These are phyloP conservation scores for Bicyclus anynana DNA, from an alignment of 1,140 invertebrate genomes.

Conservation along the genomic window DNA sequence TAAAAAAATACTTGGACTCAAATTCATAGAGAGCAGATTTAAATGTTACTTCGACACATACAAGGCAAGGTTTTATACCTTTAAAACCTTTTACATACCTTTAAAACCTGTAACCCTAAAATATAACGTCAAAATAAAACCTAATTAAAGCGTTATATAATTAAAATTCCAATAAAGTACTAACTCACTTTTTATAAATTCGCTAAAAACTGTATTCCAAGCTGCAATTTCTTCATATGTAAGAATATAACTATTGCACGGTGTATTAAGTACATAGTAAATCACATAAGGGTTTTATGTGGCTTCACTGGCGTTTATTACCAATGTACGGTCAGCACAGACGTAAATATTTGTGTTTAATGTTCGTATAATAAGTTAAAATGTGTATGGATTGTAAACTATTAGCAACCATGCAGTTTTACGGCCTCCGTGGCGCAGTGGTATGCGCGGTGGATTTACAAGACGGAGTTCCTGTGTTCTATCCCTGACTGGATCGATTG, in stretches of 20 bases:
- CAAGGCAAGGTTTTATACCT: too few species aligned
- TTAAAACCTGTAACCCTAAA: too few species aligned
- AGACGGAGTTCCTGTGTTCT: too few species aligned
- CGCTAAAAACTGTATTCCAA: not conserved
- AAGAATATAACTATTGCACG: slow-evolving; percentile 18
- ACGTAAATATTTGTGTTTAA: slow-evolving; percentile 21
- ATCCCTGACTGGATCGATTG: too few species aligned
- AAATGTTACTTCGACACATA: not conserved
- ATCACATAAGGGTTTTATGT: slow-evolving; percentile 66
- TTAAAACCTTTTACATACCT: too few species aligned
- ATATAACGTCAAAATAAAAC: too few species aligned
- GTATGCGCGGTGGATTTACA: too few species aligned
- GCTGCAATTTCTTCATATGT: not conserved
- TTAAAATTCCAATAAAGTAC: too few species aligned
- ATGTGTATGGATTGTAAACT: not conserved
- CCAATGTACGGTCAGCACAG: slow-evolving; percentile 40
- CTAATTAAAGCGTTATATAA: too few species aligned
- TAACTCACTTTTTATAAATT: not conserved
- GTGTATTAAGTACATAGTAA: slow-evolving; percentile 66
- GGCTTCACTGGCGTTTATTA: slow-evolving; percentile 55
- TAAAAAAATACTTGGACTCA: not conserved
- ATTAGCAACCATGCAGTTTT: too few species aligned
- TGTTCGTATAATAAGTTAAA: not conserved
- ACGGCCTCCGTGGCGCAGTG: too few species aligned
- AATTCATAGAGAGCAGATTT: not conserved